These are phyloP conservation scores for Erebia epiphron DNA, from an alignment of 2,888 invertebrate genomes.

Conservation along the genomic window DNA sequence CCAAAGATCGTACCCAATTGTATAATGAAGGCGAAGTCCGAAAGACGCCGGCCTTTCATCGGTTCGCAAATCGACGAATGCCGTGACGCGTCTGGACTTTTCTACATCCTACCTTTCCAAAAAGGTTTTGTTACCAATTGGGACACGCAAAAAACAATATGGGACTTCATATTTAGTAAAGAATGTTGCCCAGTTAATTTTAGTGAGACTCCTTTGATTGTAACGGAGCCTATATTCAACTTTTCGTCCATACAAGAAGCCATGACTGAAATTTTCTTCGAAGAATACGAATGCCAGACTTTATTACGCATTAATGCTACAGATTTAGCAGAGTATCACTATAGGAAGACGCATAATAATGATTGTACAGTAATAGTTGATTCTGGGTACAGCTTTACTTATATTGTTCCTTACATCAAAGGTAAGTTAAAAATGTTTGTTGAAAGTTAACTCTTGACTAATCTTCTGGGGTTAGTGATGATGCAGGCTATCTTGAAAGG, in stretches of 20 bases:
- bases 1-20: conserved; percentile 95
- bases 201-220: conserved; percentile 89
- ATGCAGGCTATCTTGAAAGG: no score
- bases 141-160: conserved; percentile 97
- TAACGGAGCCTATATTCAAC: conserved; percentile 97
- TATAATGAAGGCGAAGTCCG: conserved; percentile 99
- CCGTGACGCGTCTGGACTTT: conserved; percentile 96
- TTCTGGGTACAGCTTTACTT: conserved; percentile 97
- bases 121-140: conserved; percentile 97
- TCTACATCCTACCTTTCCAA: conserved; percentile 96
- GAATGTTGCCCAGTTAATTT: conserved; percentile 91
- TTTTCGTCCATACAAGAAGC: conserved; percentile 96
- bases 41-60: conserved; percentile 95
- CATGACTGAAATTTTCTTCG: conserved; percentile 97
- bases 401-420: conserved; percentile 95
- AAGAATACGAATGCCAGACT: conserved; percentile 96
- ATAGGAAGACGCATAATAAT: conserved; percentile 80
- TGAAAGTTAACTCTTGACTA: no score
- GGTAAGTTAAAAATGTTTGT: conserved; percentile 56
- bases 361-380: conserved; percentile 93
- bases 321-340: conserved; percentile 89
- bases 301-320: conserved; percentile 91
- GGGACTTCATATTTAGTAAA: conserved; percentile 97
- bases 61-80: conserved; percentile 97
- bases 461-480: no score